Evolutionary conservation across 2,797 vertebrate species (phyloP), one percentile per base, ranked within the genome.

Genomic region (Sus cebifrons): DNA sequence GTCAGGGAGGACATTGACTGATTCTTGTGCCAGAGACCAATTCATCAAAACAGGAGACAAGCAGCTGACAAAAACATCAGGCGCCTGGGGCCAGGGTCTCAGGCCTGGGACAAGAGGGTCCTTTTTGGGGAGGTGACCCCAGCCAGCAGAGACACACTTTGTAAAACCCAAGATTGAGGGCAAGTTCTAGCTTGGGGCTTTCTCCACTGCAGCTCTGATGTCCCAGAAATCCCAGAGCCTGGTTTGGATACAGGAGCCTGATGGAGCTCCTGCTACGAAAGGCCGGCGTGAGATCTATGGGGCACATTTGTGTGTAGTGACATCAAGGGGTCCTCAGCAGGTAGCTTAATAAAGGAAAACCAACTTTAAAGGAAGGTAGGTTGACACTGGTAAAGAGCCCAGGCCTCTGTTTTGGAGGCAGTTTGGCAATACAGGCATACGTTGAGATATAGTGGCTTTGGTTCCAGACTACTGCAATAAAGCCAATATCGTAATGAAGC

Each of bases 1-100:
- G 95, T 98, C 65, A 97, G 82, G 86, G 97, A 98, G 97, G 96
- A 97, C 97, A 95, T 12, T 88, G 95, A 70, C 68, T 3, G 3
- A 49, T 77, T 94, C 86, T 89, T 65, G 18, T 95, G 94, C 96
- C 97, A 96, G 88, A 97, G 71, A 87, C 86, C 81, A 91, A 70
- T 93, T 93, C 93, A 97, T 79, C 94, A 91, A 97, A 97, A 90
- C 67, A 81, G 5, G 58, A 94, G 94, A 95, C 91, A 94, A 54
- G 85, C 77, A 86, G 29, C 84, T 89, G 70, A 74, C 58, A 86
- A 83, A 86, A 96, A 52, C 17, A 6, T 8, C 54, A 52, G 71
- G 65, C 0, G 18, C 62, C 74, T 25, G 52, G 36, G 91, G 92
- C 64, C 52, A 71, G 73, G 15, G 82, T 67, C 85, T 96, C 60